Evolutionary conservation across 37 sponge, comb jelly and placozoan species (phyloP).

Genomic region (Spongilla lacustris): DNA sequence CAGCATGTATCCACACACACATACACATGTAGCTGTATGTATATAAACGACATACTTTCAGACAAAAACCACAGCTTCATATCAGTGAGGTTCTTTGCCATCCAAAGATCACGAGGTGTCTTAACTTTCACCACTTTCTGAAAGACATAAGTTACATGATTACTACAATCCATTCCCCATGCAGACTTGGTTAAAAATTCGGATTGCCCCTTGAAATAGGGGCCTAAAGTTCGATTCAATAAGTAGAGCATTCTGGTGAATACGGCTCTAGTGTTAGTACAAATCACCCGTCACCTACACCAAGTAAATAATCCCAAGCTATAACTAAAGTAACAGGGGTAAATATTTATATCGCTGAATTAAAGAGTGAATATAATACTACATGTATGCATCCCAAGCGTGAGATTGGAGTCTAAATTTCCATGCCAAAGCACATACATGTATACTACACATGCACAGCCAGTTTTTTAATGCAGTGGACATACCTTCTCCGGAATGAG

Average conservation of each 20-base stretch:
- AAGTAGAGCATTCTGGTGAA: constrained; percentile 91
- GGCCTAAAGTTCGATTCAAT: constrained; percentile 85
- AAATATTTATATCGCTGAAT: no score
- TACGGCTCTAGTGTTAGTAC: constrained; percentile 87
- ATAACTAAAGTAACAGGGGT: neutral
- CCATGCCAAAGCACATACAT: constrained; percentile 17
- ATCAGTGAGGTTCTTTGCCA: constrained; percentile 30
- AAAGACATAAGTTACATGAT: neutral
- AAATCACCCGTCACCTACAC: constrained; percentile 88
- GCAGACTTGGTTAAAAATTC: constrained; percentile 15
- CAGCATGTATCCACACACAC: no score
- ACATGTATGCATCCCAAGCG: no score
- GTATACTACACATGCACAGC: neutral
- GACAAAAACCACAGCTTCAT: constrained; percentile 57
- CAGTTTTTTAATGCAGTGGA: no score
- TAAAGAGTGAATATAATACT: neutral
- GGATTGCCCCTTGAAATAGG: constrained; percentile 67
- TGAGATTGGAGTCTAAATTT: no score
- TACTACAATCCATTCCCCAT: constrained; percentile 6
- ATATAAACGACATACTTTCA: constrained; percentile 34
- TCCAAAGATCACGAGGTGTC: constrained; percentile 69
- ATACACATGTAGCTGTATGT: no score
- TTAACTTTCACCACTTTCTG: constrained; percentile 28
- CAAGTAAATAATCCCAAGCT: constrained; percentile 31
- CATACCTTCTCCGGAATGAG: constrained; percentile 59